phyloP scores from a whole-genome alignment of 2,797 vertebrate species.

The Anabas testudineus region DNA sequence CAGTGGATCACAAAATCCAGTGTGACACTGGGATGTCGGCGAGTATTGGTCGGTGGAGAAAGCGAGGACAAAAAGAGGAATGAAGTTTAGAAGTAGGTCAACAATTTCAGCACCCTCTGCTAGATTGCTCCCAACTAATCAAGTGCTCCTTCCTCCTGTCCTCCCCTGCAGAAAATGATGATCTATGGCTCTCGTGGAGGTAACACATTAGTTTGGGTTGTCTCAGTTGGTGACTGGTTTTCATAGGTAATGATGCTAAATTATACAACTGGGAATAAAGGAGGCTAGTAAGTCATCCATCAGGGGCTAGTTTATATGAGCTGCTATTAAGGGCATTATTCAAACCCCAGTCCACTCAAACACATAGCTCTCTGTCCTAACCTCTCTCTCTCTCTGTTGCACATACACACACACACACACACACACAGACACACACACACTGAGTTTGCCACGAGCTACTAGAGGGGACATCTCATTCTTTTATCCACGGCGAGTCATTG shows the following conservation, averaged over 20 bases:
- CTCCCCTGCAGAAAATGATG: slow-evolving; percentile 65
- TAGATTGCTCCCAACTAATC: slow-evolving; percentile 65
- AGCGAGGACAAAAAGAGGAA: neutral
- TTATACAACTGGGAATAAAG: slow-evolving; percentile 74
- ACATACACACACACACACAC: too few species aligned
- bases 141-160: slow-evolving; percentile 66
- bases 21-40: neutral
- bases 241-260: slow-evolving; percentile 80
- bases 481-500: slow-evolving; percentile 78
- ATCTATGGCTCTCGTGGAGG: slow-evolving; percentile 59
- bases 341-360: slow-evolving; percentile 65
- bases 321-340: slow-evolving; percentile 67
- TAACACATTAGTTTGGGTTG: slow-evolving; percentile 64
- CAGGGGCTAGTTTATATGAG: slow-evolving; percentile 66
- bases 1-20: slow-evolving; percentile 2
- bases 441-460: slow-evolving; percentile 72
- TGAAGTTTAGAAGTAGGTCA: slow-evolving; percentile 15
- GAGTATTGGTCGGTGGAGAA: neutral
- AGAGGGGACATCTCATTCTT: slow-evolving; percentile 81
- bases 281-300: slow-evolving; percentile 72
- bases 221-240: slow-evolving; percentile 67
- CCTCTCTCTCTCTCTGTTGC: slow-evolving; percentile 24
- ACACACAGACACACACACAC: too few species aligned
- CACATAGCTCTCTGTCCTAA: slow-evolving; percentile 58
- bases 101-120: slow-evolving; percentile 31